Conservation (phyloP, 2,888 invertebrate genomes). For the Cryptocephalus primarius region DNA sequence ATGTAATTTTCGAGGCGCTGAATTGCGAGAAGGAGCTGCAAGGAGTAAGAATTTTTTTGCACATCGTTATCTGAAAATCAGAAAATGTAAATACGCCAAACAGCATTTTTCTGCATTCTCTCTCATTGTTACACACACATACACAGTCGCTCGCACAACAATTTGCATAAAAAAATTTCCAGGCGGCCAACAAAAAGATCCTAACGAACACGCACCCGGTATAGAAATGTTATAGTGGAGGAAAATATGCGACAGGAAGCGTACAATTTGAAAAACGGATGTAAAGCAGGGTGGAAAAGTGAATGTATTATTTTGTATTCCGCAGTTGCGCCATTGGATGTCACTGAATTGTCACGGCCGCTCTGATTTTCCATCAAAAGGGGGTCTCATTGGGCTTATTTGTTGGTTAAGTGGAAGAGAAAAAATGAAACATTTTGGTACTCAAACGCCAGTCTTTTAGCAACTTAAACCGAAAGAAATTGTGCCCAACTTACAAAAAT, state of each 20-base stretch:
- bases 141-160: background rate
- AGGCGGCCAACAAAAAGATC: background rate
- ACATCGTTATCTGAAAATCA: background rate
- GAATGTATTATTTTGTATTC: constrained; percentile 6
- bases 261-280: constrained; percentile 7
- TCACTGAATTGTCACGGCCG: too few relatives aligned
- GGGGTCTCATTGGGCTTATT: too few relatives aligned
- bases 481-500: too few relatives aligned
- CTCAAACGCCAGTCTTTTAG: too few relatives aligned
- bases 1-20: too few relatives aligned
- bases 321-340: background rate
- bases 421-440: too few relatives aligned
- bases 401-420: too few relatives aligned
- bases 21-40: background rate
- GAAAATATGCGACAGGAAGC: constrained; percentile 1
- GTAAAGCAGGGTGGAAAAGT: constrained; percentile 5
- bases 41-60: background rate
- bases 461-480: too few relatives aligned
- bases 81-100: constrained; percentile 2
- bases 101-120: constrained; percentile 2
- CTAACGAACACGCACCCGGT: constrained; percentile 4
- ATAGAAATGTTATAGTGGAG: constrained; percentile 5
- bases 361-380: too few relatives aligned
- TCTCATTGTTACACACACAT: background rate
- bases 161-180: constrained; percentile 2